Evolutionary conservation across 2,888 invertebrate genomes (phyloP), one percentile per base, ranked within the genome.

Genomic region (Spialia ferax): DNA sequence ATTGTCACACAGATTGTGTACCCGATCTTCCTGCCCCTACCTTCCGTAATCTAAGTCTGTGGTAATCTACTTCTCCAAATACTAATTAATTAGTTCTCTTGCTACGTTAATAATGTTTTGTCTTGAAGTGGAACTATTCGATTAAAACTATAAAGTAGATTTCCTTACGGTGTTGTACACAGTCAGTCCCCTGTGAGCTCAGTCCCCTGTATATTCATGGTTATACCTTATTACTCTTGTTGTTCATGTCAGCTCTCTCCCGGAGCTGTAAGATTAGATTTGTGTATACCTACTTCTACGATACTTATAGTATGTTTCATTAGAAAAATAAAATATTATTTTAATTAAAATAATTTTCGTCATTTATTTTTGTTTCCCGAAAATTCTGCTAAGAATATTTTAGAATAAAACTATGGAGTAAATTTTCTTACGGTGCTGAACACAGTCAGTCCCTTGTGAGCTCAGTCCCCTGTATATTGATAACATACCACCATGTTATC

Each of bases 361-460:
- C n/a, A n/a, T n/a, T n/a, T n/a, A n/a, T n/a, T n/a, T n/a, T n/a
- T n/a, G n/a, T n/a, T n/a, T n/a, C n/a, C n/a, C n/a, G n/a, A n/a
- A n/a, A n/a, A n/a, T n/a, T n/a, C n/a, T n/a, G n/a, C n/a, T n/a
- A n/a, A n/a, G n/a, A n/a, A n/a, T n/a, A n/a, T n/a, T n/a, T n/a
- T n/a, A n/a, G 23, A 59, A 42, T 42, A 56, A 59, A 59, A 59
- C 42, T 45, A 26, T 26, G 7, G 42, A 42, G 18, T 20, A 35
- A 15, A 11, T 18, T 42, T 8, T 4, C 42, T 10, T 23, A 22
- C 23, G 11, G 42, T 18, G 20, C 18, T 42, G 23, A 10, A 42
- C 38, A n/a, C 45, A 59, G 48, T 20, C 20, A 10, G 52, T 59
- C 59, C 59, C 23, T 23, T n/a, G 42, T 1, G 59, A 23, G 2